Base-by-base conservation (phyloP, 2,113 vertebrate genomes). In the Puma concolor region DNA sequence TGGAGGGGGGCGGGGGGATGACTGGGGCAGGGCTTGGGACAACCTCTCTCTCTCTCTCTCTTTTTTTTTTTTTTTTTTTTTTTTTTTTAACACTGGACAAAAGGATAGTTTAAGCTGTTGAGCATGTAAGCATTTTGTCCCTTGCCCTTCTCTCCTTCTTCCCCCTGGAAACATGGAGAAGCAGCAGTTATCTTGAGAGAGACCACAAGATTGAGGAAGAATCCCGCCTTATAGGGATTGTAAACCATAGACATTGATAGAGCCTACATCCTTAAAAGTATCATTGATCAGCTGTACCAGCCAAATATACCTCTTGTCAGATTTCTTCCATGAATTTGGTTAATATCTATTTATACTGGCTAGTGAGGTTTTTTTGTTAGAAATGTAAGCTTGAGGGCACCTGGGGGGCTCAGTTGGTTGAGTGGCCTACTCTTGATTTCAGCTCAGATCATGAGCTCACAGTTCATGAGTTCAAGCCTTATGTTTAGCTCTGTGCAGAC, bases 301-400 rank as follows among this genome's bases (percentile, higher is more conserved):
- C 19, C 29, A 83, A 14, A 11, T 17, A 8, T 54, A 31, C 36
- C 77, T 63, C 44, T 64, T 63, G 23, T 33, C 80, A 63, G 4
- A 44, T 38, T 12, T 36, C 38, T 63, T 57, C 16, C 8, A 5
- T n/a, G 57, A 41, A 23, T 94, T 74, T 67, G n/a, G 33, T 38
- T 54, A 91, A 48, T 36, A 60, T 38, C 52, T 21, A 0, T 11
- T 52, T 88, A 84, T 81, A 71, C 27, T 66, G 10, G 13, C 74
- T 5, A 48, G 14, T 60, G 29, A 86, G 15, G 12, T 50, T 95
- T 97, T 97, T 60, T 41, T 90, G 19, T 89, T 86, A 84, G 36
- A 82, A n/a, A 50, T 81, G 38, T 57, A 83, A 36, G 72, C 4
- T 16, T 88, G 48, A 21, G 54, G 54, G 19, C 54, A 57, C 7